Percentiles rank a stretch among this genome's conserved stretches.
Conservation (phyloP, 2,888 invertebrate genomes). For the Platycnemis pennipes region DNA sequence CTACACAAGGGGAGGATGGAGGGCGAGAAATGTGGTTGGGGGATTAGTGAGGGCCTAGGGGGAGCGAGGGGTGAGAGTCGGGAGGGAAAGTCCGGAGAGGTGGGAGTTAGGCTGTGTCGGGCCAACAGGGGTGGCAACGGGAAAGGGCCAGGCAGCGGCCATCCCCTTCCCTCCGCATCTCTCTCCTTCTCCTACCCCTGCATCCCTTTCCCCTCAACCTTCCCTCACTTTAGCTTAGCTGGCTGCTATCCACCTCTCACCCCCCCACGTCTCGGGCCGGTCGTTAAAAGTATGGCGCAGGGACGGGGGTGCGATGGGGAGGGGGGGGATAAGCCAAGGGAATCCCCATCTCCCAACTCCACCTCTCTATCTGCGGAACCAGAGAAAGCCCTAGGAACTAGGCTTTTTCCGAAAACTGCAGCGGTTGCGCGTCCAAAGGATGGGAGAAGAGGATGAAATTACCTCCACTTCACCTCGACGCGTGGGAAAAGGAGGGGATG, state of each 20-base stretch:
- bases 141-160: neutral
- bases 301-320: neutral
- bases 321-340: neutral
- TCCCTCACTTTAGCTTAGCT: neutral
- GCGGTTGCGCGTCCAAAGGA: neutral
- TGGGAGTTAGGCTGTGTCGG: neutral
- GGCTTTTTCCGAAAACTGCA: neutral
- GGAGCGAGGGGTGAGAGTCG: neutral
- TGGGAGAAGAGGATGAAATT: neutral
- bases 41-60: neutral
- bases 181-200: neutral
- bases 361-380: neutral
- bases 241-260: neutral
- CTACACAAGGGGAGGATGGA: neutral
- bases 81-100: neutral
- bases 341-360: neutral
- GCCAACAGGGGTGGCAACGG: neutral
- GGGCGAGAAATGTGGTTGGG: neutral
- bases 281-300: neutral
- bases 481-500: neutral
- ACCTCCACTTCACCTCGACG: conserved; percentile 9
- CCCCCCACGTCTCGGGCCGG: neutral
- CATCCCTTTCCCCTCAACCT: neutral
- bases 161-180: neutral
- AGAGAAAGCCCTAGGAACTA: neutral